Evolutionary conservation across 2,888 invertebrate species (phyloP), one percentile per base, ranked within the genome.

Genomic region (Pollenia labialis): DNA sequence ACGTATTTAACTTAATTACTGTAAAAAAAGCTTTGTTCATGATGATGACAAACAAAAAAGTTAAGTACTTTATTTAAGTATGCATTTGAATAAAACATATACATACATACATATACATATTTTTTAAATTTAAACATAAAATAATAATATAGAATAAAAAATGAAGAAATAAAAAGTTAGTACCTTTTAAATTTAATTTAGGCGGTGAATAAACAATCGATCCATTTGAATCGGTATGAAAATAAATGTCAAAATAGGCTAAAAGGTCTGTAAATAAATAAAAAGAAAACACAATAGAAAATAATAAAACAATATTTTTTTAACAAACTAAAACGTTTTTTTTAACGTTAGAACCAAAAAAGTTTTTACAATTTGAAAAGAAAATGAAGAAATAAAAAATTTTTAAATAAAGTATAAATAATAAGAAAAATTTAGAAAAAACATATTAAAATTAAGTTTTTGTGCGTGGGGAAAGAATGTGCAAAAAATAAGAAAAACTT

Each of bases 201-300:
- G 95, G 95, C 91, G 97, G 96, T 93, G 95, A 95, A 93, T 95
- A 95, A 90, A 93, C 91, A 90, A 92, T 95, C 89, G 95, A 95
- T 92, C 96, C 96, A 91, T 95, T 94, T 90, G 96, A 95, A 94
- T 97, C 96, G 92, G 96, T 96, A 91, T 96, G 96, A 94, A 96
- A 95, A 93, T 95, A 95, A 94, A 96, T 95, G 93, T 95, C 95
- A 94, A 95, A 95, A 95, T 95, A 96, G 94, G 96, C 95, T 94
- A 95, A 94, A 93, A 96, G 95, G 94, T 96, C 96, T 96, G 95
- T 92, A 92, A 92, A 90, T 72, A 85, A 88, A 88, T 85, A 87
- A 77, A 84, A 80, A 83, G 46, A 76, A 18, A 66, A 80, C 23
- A 32, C 32, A 32, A 32, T 32, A 74, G 50, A 82, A 72, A 85